A percentile compares a stretch with the other conserved stretches of the same genome.
These are phyloP conservation scores for Emydocephalus ijimae DNA, from an alignment of 2,113 vertebrate genomes.

Conservation along the genomic window DNA sequence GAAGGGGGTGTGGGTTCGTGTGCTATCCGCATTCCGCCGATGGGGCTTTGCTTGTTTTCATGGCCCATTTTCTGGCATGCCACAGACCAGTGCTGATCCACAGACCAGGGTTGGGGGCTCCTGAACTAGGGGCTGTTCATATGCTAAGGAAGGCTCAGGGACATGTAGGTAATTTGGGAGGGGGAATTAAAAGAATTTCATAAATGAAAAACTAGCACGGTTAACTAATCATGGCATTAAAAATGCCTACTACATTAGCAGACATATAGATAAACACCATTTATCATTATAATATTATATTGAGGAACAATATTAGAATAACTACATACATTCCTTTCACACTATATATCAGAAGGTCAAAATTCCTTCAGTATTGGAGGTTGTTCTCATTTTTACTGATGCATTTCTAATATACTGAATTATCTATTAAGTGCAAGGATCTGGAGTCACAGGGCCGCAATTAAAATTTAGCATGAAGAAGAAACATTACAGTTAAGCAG, in stretches of 20 bases:
- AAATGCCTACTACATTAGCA: slow-evolving; percentile 50
- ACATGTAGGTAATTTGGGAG: not conserved
- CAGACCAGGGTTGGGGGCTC: too few species aligned
- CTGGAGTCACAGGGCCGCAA: slow-evolving; percentile 65
- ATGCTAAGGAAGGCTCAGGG: slow-evolving; percentile 5
- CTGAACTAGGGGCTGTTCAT: slow-evolving; percentile 21
- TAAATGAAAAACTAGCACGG: slow-evolving; percentile 41
- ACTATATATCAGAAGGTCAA: slow-evolving; percentile 51
- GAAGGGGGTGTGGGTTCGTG: too few species aligned
- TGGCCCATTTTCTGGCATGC: too few species aligned
- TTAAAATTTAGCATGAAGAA: slow-evolving; percentile 57
- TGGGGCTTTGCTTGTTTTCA: too few species aligned
- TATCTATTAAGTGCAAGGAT: slow-evolving; percentile 76
- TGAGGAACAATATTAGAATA: slow-evolving; percentile 57
- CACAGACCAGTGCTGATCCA: too few species aligned
- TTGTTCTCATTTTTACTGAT: slow-evolving; percentile 38
- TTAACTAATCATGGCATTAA: slow-evolving; percentile 43
- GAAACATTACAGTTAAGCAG: slow-evolving; percentile 66
- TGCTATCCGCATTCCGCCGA: too few species aligned
- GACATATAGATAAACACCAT: slow-evolving; percentile 55
- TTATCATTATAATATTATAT: slow-evolving; percentile 48
- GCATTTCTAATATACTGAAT: slow-evolving; percentile 67
- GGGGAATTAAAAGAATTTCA: not conserved
- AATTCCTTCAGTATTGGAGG: slow-evolving; percentile 19
- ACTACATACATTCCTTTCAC: slow-evolving; percentile 54